These are phyloP conservation scores for Synanthedon tipuliformis DNA, from an alignment of 2,888 invertebrate species.

Conservation along the genomic window DNA sequence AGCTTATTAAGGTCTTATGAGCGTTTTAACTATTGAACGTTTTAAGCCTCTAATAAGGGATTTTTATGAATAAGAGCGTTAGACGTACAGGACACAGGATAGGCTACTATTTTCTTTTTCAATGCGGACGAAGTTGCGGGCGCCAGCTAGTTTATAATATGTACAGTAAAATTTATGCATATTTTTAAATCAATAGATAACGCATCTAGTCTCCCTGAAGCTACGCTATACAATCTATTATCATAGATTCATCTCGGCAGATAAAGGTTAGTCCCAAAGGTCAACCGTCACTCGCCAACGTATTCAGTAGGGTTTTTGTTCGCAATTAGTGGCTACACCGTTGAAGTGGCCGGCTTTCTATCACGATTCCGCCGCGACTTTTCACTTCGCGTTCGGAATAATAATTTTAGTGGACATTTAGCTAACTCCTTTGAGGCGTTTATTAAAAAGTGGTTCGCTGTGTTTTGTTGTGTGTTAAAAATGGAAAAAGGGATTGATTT, in stretches of 20 bases:
- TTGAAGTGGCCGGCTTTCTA: constrained; percentile 1
- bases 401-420: not conserved
- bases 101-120: too few relatives aligned
- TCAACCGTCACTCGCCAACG: constrained; percentile 5
- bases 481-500: not conserved
- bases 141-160: too few relatives aligned
- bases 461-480: too few relatives aligned
- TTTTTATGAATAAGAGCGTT: too few relatives aligned
- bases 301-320: constrained; percentile 1
- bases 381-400: not conserved
- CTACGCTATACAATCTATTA: not conserved
- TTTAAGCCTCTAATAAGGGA: too few relatives aligned
- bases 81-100: too few relatives aligned
- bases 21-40: too few relatives aligned
- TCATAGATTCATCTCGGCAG: not conserved
- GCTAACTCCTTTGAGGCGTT: not conserved
- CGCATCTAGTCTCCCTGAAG: too few relatives aligned
- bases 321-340: constrained; percentile 3
- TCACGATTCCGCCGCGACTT: not conserved
- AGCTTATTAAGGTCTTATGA: too few relatives aligned
- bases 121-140: too few relatives aligned
- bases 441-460: not conserved
- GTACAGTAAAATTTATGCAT: too few relatives aligned
- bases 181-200: too few relatives aligned
- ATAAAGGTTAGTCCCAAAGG: constrained; percentile 7